phyloP scores from a whole-genome alignment of 2,113 vertebrate species.

The Ranitomeya variabilis region DNA sequence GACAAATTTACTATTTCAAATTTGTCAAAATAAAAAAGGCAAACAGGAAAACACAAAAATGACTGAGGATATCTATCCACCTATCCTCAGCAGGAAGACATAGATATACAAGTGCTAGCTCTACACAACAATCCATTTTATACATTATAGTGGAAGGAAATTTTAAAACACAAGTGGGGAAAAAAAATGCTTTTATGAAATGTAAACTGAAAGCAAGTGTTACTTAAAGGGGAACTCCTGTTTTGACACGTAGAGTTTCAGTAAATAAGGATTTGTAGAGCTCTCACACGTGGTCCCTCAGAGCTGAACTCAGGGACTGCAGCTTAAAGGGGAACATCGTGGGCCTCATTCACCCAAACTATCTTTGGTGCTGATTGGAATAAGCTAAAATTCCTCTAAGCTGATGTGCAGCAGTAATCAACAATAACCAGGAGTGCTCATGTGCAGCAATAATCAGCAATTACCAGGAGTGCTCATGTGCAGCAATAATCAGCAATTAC shows the following conservation, averaged over 20 bases:
- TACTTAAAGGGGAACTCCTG: neutral
- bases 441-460: too few species aligned
- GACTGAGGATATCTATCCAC: neutral
- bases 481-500: too few species aligned
- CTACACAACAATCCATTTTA: neutral
- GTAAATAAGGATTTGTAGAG: neutral
- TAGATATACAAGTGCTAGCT: neutral
- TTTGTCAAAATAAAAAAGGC: slow-evolving; percentile 37
- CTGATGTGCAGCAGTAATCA: too few species aligned
- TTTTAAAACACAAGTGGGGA: neutral
- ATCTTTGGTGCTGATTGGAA: too few species aligned
- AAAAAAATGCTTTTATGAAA: neutral
- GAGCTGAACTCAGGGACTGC: too few species aligned
- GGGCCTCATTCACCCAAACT: too few species aligned
- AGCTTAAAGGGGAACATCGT: too few species aligned
- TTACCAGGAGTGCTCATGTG: too few species aligned
- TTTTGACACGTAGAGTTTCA: neutral
- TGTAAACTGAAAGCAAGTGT: neutral
- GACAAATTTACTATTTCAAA: slow-evolving; percentile 37
- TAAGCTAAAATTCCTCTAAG: too few species aligned
- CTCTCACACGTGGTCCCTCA: neutral
- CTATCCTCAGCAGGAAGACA: neutral
- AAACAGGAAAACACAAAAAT: neutral
- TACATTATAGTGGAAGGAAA: neutral
- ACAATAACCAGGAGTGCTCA: too few species aligned